Conservation (phyloP, 2,888 invertebrate species). For the Eulithis testata region DNA sequence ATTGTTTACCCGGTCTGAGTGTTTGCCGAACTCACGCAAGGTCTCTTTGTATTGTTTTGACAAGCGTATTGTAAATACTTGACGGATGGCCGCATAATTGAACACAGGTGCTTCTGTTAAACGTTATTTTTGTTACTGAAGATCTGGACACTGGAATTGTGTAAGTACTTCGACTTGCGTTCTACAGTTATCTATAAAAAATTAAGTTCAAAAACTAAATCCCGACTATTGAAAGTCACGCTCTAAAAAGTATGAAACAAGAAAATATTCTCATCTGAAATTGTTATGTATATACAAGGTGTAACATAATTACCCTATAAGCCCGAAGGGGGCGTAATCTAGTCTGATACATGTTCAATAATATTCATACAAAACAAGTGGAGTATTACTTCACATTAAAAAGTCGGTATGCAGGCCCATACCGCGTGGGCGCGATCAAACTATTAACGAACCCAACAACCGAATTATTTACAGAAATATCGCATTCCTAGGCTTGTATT, state of each 20-base stretch:
- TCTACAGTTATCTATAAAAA: too few species aligned
- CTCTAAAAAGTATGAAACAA: too few species aligned
- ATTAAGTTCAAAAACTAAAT: too few species aligned
- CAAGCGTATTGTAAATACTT: slow-evolving; percentile 35
- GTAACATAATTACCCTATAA: too few species aligned
- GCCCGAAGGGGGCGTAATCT: too few species aligned
- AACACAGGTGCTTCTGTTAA: slow-evolving; percentile 24
- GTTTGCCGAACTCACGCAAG: slow-evolving; percentile 43
- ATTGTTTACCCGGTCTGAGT: not conserved
- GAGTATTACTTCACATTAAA: slow-evolving; percentile 22
- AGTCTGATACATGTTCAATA: too few species aligned
- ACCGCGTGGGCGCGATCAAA: slow-evolving; percentile 34
- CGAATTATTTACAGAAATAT: slow-evolving; percentile 48
- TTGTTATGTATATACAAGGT: too few species aligned
- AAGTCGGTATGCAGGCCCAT: slow-evolving; percentile 19
- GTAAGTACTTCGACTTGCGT: too few species aligned
- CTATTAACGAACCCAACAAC: slow-evolving; percentile 44
- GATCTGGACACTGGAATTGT: not conserved
- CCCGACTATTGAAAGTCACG: too few species aligned
- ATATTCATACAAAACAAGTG: slow-evolving; percentile 10
- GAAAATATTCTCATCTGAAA: too few species aligned
- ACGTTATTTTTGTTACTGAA: not conserved
- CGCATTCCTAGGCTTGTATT: slow-evolving; percentile 48
- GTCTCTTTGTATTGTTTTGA: slow-evolving; percentile 47
- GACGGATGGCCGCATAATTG: slow-evolving; percentile 46